phyloP scores from a whole-genome alignment of 1,140 invertebrate species.

The Probaryconus sp. region DNA sequence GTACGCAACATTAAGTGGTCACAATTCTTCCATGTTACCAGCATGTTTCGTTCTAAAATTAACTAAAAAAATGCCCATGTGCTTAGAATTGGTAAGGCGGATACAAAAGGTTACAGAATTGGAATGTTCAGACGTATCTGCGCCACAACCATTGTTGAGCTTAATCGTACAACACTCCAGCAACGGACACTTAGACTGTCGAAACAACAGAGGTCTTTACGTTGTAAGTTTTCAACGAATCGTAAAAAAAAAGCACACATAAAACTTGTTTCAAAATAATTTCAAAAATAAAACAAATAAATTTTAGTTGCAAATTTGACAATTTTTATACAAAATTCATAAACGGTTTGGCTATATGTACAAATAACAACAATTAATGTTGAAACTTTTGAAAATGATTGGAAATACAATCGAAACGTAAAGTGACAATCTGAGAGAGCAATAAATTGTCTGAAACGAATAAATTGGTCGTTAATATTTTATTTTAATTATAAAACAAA shows the following conservation, averaged over 20 bases:
- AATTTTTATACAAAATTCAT: too few relatives aligned
- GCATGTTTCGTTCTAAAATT: constrained; percentile 94
- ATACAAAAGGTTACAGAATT: constrained; percentile 87
- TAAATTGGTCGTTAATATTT: too few relatives aligned
- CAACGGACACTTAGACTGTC: constrained; percentile 83
- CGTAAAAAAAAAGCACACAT: too few relatives aligned
- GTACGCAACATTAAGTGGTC: constrained; percentile 86
- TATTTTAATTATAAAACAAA: neutral
- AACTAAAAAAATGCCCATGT: constrained; percentile 91
- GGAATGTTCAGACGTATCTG: constrained; percentile 83
- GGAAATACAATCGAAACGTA: too few relatives aligned
- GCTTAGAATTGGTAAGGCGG: constrained; percentile 84
- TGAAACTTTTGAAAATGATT: constrained; percentile 2
- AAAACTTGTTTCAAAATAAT: too few relatives aligned
- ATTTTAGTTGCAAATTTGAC: too few relatives aligned
- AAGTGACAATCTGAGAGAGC: too few relatives aligned
- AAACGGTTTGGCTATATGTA: too few relatives aligned
- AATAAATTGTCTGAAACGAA: too few relatives aligned
- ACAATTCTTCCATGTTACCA: constrained; percentile 92
- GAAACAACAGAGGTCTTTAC: constrained; percentile 86
- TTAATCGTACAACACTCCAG: constrained; percentile 87
- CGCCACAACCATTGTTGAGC: constrained; percentile 84
- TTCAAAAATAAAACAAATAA: too few relatives aligned
- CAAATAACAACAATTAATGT: too few relatives aligned
- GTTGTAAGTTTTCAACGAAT: constrained; percentile 83